Conservation (phyloP, 2,113 vertebrate species). For the Microcebus ravelobensis region DNA sequence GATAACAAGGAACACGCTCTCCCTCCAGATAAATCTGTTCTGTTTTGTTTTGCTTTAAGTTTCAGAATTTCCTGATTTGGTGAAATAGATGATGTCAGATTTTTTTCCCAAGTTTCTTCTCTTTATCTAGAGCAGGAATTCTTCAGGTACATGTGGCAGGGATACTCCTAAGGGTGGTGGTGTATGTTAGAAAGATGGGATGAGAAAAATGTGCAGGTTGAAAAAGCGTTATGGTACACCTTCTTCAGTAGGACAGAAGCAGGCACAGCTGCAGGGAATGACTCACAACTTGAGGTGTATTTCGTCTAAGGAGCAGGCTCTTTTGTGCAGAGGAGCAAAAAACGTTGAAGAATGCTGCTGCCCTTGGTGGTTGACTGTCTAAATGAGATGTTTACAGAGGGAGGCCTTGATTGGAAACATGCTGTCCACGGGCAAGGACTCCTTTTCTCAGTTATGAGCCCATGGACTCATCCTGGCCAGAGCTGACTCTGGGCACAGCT, state of each 20-base stretch:
- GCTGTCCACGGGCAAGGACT: background rate
- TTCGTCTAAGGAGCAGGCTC: background rate
- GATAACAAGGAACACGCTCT: background rate
- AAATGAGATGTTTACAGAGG: background rate
- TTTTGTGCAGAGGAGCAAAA: background rate
- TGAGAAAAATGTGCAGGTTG: background rate
- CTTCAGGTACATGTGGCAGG: background rate
- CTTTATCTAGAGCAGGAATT: background rate
- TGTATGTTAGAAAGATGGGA: background rate
- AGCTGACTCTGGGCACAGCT: background rate
- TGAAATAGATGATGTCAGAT: background rate
- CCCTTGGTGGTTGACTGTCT: background rate
- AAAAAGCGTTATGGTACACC: background rate
- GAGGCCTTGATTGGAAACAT: background rate
- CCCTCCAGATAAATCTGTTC: slow-evolving; percentile 31
- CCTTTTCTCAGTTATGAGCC: background rate
- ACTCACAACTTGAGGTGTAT: background rate
- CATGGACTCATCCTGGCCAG: background rate
- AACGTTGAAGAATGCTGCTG: fast-evolving
- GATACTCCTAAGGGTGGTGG: background rate
- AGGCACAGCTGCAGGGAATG: background rate
- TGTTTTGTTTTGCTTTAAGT: slow-evolving; percentile 48
- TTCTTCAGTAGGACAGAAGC: background rate
- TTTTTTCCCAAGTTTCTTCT: slow-evolving; percentile 30
- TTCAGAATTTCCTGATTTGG: slow-evolving; percentile 41